These are phyloP conservation scores for Cylas formicarius DNA, from an alignment of 1,140 invertebrate genomes.

Conservation along the genomic window DNA sequence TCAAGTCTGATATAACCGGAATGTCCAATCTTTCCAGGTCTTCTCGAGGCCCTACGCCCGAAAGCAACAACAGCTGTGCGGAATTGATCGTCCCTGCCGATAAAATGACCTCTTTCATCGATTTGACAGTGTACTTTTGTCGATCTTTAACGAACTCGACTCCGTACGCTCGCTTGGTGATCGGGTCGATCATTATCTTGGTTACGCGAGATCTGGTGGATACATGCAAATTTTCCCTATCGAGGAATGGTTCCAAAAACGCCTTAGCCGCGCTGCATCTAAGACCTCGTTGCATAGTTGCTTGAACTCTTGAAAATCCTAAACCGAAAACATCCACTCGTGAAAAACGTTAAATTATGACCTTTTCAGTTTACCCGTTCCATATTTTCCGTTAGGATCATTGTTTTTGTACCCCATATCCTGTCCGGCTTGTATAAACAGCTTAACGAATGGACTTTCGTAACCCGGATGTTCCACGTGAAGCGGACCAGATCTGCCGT, in stretches of 20 bases:
- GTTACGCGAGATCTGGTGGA: slow-evolving; percentile 58
- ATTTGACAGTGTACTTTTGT: slow-evolving; percentile 60
- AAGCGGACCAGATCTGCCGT: slow-evolving; percentile 53
- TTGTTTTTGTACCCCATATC: slow-evolving; percentile 64
- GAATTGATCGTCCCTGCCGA: slow-evolving; percentile 83
- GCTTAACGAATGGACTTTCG: slow-evolving; percentile 50
- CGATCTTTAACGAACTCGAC: slow-evolving; percentile 68
- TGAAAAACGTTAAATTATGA: too few relatives aligned
- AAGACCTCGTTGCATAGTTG: slow-evolving; percentile 59
- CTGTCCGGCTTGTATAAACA: slow-evolving; percentile 59
- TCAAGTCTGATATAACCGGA: slow-evolving; percentile 60
- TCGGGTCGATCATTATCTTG: slow-evolving; percentile 58
- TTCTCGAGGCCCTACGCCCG: slow-evolving; percentile 77
- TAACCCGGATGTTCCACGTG: slow-evolving; percentile 59
- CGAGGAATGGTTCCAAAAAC: slow-evolving; percentile 53
- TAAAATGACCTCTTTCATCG: slow-evolving; percentile 77
- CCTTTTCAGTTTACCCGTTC: slow-evolving; percentile 51
- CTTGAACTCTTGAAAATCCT: slow-evolving; percentile 46
- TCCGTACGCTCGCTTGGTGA: slow-evolving; percentile 52
- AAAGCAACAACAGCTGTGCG: slow-evolving; percentile 86
- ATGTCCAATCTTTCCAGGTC: slow-evolving; percentile 63
- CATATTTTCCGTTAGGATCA: slow-evolving; percentile 55
- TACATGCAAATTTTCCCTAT: slow-evolving; percentile 62
- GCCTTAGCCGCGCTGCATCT: slow-evolving; percentile 65
- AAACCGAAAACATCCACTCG: background rate